Percentiles rank a stretch among this genome's conserved stretches.
These are phyloP conservation scores for Ochlodes sylvanus DNA, from an alignment of 2,888 invertebrate species.

Conservation along the genomic window DNA sequence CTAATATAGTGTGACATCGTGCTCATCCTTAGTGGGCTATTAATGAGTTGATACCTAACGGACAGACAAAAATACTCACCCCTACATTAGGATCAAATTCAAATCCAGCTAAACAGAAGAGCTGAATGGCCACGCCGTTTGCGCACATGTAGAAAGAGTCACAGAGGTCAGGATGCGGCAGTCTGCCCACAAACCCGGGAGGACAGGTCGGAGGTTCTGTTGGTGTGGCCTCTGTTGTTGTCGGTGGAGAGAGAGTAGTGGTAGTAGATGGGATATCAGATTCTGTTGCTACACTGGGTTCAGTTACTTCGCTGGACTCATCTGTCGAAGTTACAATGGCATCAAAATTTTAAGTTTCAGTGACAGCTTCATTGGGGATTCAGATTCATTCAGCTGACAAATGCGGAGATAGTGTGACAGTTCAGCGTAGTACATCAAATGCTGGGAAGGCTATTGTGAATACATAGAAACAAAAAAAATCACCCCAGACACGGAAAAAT, in stretches of 20 bases:
- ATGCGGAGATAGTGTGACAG: no score
- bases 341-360: no score
- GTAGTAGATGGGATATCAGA: neutral
- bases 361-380: no score
- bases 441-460: no score
- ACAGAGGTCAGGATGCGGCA: conserved; percentile 54
- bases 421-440: no score
- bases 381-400: no score
- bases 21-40: no score
- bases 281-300: neutral
- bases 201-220: conserved; percentile 46
- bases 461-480: no score
- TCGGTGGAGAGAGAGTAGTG: neutral
- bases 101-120: conserved; percentile 49
- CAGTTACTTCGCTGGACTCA: neutral
- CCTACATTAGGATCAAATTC: conserved; percentile 47
- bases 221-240: neutral
- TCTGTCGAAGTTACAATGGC: neutral
- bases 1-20: no score
- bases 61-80: no score
- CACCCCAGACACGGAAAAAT: no score
- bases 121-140: conserved; percentile 43
- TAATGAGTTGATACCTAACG: no score
- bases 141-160: conserved; percentile 55
- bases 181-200: conserved; percentile 47